Percentiles rank a stretch among this genome's conserved stretches.
These are phyloP conservation scores for Labia minor DNA, from an alignment of 2,888 invertebrate genomes.

Conservation along the genomic window DNA sequence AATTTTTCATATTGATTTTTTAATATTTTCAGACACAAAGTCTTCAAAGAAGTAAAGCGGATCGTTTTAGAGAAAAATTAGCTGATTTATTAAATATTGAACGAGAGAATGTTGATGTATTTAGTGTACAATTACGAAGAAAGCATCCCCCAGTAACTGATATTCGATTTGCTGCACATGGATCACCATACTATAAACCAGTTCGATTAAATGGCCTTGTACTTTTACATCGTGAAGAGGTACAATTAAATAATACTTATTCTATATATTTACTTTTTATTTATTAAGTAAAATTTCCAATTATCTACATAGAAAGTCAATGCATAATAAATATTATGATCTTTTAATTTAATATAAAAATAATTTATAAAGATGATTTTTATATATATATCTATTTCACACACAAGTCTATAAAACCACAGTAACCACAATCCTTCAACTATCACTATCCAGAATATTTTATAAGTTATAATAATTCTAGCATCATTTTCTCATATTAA, in stretches of 20 bases:
- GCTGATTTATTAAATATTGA: slow-evolving; percentile 75
- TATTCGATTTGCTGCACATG: slow-evolving; percentile 87
- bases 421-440: too few relatives aligned
- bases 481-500: too few relatives aligned
- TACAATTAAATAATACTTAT: slow-evolving; percentile 30
- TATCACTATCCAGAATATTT: too few relatives aligned
- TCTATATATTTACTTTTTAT: slow-evolving; percentile 15
- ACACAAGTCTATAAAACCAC: too few relatives aligned
- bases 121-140: slow-evolving; percentile 83
- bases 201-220: slow-evolving; percentile 90
- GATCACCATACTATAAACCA: slow-evolving; percentile 91
- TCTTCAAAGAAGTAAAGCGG: slow-evolving; percentile 75
- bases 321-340: too few relatives aligned
- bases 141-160: slow-evolving; percentile 84
- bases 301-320: too few relatives aligned
- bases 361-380: too few relatives aligned
- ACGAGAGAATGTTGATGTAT: slow-evolving; percentile 85
- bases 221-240: slow-evolving; percentile 79
- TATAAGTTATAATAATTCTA: too few relatives aligned
- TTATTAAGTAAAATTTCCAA: neutral
- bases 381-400: too few relatives aligned
- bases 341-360: too few relatives aligned
- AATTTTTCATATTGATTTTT: neutral
- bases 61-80: slow-evolving; percentile 78
- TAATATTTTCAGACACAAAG: slow-evolving; percentile 50